Conservation (phyloP, 2,888 invertebrate genomes). For the Microctonus aethiopoides region DNA sequence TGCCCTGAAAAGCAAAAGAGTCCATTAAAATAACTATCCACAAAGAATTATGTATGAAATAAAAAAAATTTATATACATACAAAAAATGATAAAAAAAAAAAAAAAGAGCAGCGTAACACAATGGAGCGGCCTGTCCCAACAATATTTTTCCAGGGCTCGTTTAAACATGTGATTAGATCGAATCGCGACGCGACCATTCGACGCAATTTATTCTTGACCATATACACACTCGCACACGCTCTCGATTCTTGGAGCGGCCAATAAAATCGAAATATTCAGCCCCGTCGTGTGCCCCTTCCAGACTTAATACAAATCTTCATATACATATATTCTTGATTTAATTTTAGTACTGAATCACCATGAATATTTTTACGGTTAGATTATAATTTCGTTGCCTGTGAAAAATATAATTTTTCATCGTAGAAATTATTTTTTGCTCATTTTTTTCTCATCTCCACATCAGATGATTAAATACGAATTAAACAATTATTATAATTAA, state of each 20-base stretch:
- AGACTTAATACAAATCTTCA: not conserved
- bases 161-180: conserved; percentile 49
- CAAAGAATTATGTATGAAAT: conserved; percentile 32
- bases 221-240: conserved; percentile 6
- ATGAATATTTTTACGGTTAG: no score
- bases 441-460: no score
- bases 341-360: no score
- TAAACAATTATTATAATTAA: no score
- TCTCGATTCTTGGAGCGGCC: conserved; percentile 20
- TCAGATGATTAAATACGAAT: no score
- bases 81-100: conserved; percentile 12
- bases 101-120: conserved; percentile 37
- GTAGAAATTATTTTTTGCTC: no score
- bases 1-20: not conserved
- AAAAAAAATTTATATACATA: conserved; percentile 32
- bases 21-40: not conserved
- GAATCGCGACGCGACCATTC: conserved; percentile 33
- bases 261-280: conserved; percentile 4
- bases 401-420: no score
- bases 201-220: conserved; percentile 23
- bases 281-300: not conserved
- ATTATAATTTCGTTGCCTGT: no score
- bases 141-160: conserved; percentile 43
- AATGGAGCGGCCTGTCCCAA: conserved; percentile 41
- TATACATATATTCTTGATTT: not conserved